Conservation (phyloP, 2,797 vertebrate species). For the Ctenopoma multispine region DNA sequence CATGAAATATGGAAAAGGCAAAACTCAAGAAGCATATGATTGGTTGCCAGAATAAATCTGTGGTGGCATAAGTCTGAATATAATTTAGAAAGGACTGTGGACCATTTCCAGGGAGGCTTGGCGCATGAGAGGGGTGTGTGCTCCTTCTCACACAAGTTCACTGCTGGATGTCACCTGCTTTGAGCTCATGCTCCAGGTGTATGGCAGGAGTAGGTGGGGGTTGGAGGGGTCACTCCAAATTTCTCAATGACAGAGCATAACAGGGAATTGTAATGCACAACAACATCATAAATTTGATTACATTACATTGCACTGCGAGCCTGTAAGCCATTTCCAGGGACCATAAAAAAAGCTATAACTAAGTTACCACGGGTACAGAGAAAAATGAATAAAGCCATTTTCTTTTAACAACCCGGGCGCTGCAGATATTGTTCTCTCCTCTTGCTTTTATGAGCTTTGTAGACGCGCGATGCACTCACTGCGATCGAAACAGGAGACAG, state of each 20-base stretch:
- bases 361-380: constrained; percentile 78
- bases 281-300: constrained; percentile 83
- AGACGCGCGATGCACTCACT: constrained; percentile 55
- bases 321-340: constrained; percentile 79
- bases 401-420: constrained; percentile 75
- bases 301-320: constrained; percentile 77
- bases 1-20: constrained; percentile 62
- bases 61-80: constrained; percentile 47
- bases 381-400: constrained; percentile 83
- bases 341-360: constrained; percentile 79
- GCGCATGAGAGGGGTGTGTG: constrained; percentile 32
- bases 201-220: background rate
- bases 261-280: constrained; percentile 81
- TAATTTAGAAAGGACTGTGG: constrained; percentile 35
- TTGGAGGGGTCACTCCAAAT: constrained; percentile 60
- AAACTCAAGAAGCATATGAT: constrained; percentile 60
- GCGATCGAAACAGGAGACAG: constrained; percentile 52
- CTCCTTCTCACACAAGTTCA: constrained; percentile 40
- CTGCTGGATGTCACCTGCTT: constrained; percentile 50
- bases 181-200: constrained; percentile 43
- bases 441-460: constrained; percentile 71
- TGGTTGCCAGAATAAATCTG: constrained; percentile 64
- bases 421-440: constrained; percentile 71
- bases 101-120: constrained; percentile 45
- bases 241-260: constrained; percentile 75